phyloP scores from a whole-genome alignment of 2,797 vertebrate species.

The Paedocypris micromegethes region DNA sequence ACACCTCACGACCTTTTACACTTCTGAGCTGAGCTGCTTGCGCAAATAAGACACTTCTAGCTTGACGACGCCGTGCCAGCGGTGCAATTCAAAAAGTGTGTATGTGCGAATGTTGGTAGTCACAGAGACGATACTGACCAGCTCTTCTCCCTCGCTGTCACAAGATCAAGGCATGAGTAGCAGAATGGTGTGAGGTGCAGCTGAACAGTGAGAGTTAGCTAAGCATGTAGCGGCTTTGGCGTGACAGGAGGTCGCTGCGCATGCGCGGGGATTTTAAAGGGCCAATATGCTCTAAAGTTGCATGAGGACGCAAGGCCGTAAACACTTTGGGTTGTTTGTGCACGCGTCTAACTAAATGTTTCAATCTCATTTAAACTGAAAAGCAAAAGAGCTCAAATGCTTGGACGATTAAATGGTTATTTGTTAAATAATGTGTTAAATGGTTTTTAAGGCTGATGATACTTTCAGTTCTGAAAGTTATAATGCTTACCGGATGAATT shows the following conservation, averaged over 20 bases:
- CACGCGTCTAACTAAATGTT: too few species aligned
- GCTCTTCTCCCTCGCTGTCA: constrained; percentile 5
- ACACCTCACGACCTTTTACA: constrained; percentile 38
- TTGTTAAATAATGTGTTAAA: too few species aligned
- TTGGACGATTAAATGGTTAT: too few species aligned
- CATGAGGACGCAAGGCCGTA: background rate
- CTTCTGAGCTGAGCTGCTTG: constrained; percentile 15
- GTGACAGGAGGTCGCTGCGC: constrained; percentile 30
- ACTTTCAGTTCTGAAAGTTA: too few species aligned
- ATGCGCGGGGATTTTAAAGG: constrained; percentile 33
- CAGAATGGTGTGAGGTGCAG: constrained; percentile 13
- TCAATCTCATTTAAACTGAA: too few species aligned
- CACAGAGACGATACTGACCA: background rate
- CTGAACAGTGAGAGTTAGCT: constrained; percentile 3
- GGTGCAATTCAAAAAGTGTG: background rate
- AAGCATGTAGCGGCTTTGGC: constrained; percentile 29
- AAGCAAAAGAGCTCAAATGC: too few species aligned
- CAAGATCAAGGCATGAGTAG: constrained; percentile 11
- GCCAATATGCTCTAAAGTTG: constrained; percentile 33
- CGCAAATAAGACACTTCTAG: constrained; percentile 36
- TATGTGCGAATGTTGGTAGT: background rate
- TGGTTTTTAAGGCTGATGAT: too few species aligned
- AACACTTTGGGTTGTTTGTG: background rate
- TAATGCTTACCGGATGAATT: too few species aligned
- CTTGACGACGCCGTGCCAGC: background rate